Evolutionary conservation across 2,888 invertebrate species (phyloP).

Genomic region (Lathronympha strigana): DNA sequence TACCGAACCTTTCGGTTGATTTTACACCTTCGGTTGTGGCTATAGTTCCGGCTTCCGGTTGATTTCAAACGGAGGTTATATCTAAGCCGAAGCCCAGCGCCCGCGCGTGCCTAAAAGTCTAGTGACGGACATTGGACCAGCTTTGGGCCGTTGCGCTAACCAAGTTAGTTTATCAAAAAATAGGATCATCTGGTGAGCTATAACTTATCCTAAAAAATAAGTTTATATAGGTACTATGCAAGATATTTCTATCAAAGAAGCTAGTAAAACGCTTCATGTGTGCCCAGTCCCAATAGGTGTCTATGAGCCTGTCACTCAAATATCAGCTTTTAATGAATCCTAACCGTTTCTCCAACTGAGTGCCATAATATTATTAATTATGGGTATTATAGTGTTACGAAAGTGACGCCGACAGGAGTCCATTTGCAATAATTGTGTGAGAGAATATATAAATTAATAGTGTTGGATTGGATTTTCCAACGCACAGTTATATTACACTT

Average conservation of each 20-base stretch:
- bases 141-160: no score
- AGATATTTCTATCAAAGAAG: neutral
- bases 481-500: neutral
- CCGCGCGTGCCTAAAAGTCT: no score
- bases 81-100: no score
- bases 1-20: no score
- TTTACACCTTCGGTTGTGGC: no score
- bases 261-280: slow-evolving; percentile 16
- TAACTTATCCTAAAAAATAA: no score
- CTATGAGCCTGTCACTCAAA: slow-evolving; percentile 38
- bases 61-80: no score
- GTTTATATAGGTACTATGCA: neutral
- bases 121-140: no score
- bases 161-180: no score
- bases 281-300: slow-evolving; percentile 4
- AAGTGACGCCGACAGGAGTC: neutral
- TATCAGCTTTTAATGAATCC: slow-evolving; percentile 37
- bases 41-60: no score
- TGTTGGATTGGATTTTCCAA: neutral
- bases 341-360: slow-evolving; percentile 29
- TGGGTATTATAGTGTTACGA: slow-evolving; percentile 14
- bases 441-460: neutral
- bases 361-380: slow-evolving; percentile 41
- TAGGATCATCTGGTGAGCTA: no score
- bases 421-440: slow-evolving; percentile 25